A percentile compares a stretch with the other conserved stretches of the same genome.
Evolutionary conservation across 2,113 vertebrate genomes (phyloP).

Genomic region (Erythrocebus patas): DNA sequence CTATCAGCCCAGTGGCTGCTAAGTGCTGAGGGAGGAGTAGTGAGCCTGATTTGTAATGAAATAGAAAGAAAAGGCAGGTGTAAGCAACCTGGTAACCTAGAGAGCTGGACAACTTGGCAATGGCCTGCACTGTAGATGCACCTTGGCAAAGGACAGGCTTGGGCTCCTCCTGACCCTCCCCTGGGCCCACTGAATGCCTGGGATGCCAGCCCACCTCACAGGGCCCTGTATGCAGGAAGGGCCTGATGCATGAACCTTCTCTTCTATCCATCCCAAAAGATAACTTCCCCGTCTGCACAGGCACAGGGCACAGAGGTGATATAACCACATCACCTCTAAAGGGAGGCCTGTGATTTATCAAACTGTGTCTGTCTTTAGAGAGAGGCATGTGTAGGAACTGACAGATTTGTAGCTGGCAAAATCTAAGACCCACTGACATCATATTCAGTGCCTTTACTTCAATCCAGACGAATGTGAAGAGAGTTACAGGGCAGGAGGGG

Average conservation of each 20-base stretch:
- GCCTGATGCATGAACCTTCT: neutral
- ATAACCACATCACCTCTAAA: neutral
- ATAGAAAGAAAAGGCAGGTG: neutral
- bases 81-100: neutral
- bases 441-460: neutral
- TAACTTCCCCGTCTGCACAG: neutral
- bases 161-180: neutral
- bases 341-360: neutral
- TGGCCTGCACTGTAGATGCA: neutral
- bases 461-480: neutral
- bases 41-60: neutral
- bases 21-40: neutral
- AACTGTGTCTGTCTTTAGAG: neutral
- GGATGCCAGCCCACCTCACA: accelerated
- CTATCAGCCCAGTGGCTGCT: neutral
- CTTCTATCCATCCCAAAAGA: neutral
- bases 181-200: neutral
- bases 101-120: neutral
- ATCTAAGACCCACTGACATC: neutral
- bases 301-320: neutral
- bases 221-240: neutral
- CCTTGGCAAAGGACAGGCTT: neutral
- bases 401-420: neutral
- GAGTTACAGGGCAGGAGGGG: neutral
- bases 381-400: neutral